Evolutionary conservation across 2,888 invertebrate genomes (phyloP).

Genomic region (Nasonia oneida): DNA sequence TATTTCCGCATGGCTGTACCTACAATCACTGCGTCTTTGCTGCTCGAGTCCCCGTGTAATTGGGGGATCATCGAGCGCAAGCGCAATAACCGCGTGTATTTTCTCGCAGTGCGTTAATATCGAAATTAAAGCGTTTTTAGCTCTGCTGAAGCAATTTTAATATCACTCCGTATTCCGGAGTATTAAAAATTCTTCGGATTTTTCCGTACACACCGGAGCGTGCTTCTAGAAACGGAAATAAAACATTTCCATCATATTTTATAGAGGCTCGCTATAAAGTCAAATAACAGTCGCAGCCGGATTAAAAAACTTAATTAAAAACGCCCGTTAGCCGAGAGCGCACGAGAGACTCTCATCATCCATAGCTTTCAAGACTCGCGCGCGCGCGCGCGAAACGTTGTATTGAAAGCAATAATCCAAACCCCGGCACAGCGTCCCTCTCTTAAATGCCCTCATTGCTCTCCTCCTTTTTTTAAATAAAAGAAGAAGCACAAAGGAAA

Average conservation of each 20-base stretch:
- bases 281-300: neutral
- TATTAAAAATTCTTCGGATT: neutral
- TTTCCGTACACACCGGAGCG: neutral
- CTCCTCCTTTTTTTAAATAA: neutral
- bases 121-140: too few relatives aligned
- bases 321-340: neutral
- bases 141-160: too few relatives aligned
- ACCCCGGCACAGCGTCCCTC: neutral
- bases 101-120: too few relatives aligned
- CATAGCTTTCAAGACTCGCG: neutral
- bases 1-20: conserved; percentile 43
- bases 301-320: conserved; percentile 15
- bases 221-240: neutral
- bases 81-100: neutral
- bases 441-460: neutral
- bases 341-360: neutral
- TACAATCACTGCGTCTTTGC: conserved; percentile 37
- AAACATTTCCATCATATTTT: conserved; percentile 2
- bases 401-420: conserved; percentile 39
- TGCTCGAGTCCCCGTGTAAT: conserved; percentile 45
- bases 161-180: neutral
- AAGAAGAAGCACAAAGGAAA: neutral
- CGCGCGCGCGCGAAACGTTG: neutral
- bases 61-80: conserved; percentile 36
- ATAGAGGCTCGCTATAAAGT: neutral